These are phyloP conservation scores for Porites rus DNA, from an alignment of 92 coral and sea anemone genomes.

Conservation along the genomic window DNA sequence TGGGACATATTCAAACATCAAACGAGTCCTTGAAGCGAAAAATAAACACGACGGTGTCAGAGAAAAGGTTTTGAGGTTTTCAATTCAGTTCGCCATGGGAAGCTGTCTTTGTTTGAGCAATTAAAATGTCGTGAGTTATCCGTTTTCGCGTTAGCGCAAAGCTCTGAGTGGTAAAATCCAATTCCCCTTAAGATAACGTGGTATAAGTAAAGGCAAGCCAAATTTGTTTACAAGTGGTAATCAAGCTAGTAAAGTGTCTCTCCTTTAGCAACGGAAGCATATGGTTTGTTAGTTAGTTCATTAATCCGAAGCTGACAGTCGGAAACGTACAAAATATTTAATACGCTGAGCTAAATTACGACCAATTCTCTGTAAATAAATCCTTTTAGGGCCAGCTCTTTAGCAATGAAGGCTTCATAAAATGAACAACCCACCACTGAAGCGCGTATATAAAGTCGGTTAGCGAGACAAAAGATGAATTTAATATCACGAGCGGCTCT, in stretches of 20 bases:
- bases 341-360: constrained; percentile 76
- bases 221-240: constrained; percentile 87
- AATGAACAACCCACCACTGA: constrained; percentile 29
- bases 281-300: constrained; percentile 85
- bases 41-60: constrained; percentile 69
- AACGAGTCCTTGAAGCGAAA: constrained; percentile 62
- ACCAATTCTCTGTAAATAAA: constrained; percentile 73
- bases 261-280: constrained; percentile 76
- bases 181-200: constrained; percentile 10
- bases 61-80: constrained; percentile 4
- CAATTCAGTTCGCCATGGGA: constrained; percentile 30
- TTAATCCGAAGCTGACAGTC: constrained; percentile 87
- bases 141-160: background rate
- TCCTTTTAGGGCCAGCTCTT: constrained; percentile 21
- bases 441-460: constrained; percentile 15
- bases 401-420: constrained; percentile 2
- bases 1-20: constrained; percentile 52
- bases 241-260: constrained; percentile 35
- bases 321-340: constrained; percentile 63
- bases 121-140: constrained; percentile 18
- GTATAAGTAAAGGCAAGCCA: constrained; percentile 45
- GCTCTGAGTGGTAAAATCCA: constrained; percentile 15
- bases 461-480: constrained; percentile 27
- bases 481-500: constrained; percentile 13
- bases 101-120: constrained; percentile 24